phyloP scores from a whole-genome alignment of 2,888 invertebrate genomes.

The Coleophora deauratella region DNA sequence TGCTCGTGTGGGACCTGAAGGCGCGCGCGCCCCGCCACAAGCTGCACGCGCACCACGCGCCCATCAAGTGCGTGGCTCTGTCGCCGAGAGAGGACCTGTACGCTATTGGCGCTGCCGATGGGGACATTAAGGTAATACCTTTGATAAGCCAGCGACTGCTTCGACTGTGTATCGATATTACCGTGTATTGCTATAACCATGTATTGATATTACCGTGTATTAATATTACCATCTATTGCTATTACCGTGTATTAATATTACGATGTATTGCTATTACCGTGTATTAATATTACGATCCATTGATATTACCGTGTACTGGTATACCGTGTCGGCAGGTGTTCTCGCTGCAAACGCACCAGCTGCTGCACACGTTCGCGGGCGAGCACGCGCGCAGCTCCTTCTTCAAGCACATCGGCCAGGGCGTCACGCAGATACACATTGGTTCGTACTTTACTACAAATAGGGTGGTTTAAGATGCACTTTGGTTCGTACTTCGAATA shows the following conservation, averaged over 20 bases:
- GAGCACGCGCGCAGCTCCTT: conserved; percentile 97
- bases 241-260: no score
- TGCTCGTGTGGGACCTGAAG: conserved; percentile 96
- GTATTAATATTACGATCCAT: no score
- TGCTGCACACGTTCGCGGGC: conserved; percentile 90
- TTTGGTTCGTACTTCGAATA: no score
- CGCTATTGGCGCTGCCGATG: conserved; percentile 95
- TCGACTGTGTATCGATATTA: no score
- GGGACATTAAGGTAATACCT: conserved; percentile 92
- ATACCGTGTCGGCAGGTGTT: conserved; percentile 80
- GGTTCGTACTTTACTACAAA: conserved; percentile 28
- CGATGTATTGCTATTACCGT: no score
- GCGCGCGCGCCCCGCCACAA: conserved; percentile 90
- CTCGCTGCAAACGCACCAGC: conserved; percentile 90
- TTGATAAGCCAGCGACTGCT: not conserved
- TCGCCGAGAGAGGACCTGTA: conserved; percentile 97
- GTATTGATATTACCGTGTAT: no score
- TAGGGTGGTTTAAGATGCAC: no score
- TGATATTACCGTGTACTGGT: no score
- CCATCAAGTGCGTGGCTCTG: conserved; percentile 95
- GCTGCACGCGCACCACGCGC: conserved; percentile 90
- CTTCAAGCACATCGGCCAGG: conserved; percentile 98
- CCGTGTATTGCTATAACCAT: no score
- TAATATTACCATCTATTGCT: no score
- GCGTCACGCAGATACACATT: conserved; percentile 95